Evolutionary conservation across 2,113 vertebrate genomes (phyloP).

Genomic region (Nesoenas mayeri): DNA sequence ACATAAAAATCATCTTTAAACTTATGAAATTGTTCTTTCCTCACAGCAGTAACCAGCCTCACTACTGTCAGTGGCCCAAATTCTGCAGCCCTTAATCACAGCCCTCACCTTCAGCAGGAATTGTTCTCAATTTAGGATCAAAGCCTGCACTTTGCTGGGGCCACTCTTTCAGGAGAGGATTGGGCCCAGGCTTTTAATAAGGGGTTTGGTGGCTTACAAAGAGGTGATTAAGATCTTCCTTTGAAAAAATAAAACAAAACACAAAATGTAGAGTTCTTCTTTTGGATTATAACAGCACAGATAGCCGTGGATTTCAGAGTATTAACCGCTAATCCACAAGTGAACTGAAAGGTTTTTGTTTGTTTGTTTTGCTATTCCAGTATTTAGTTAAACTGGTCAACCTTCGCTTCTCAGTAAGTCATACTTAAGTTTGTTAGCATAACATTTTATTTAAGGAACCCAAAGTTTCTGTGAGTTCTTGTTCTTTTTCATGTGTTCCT

Average conservation of each 20-base stretch:
- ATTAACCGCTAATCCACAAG: slow-evolving; percentile 60
- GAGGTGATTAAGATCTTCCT: slow-evolving; percentile 63
- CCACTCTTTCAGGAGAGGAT: slow-evolving; percentile 40
- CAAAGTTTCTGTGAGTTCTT: background rate
- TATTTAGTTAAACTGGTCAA: slow-evolving; percentile 44
- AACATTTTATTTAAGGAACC: slow-evolving; percentile 1
- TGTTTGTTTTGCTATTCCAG: slow-evolving; percentile 63
- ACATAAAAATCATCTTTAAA: background rate
- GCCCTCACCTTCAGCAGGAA: background rate
- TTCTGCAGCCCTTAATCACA: slow-evolving; percentile 29
- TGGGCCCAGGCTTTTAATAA: slow-evolving; percentile 55
- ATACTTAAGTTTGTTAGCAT: slow-evolving; percentile 32
- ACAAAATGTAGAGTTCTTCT: slow-evolving; percentile 51
- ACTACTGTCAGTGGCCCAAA: slow-evolving; percentile 6
- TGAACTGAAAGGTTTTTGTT: slow-evolving; percentile 49
- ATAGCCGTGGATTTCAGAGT: slow-evolving; percentile 54
- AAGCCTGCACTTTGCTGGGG: background rate
- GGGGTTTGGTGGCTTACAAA: slow-evolving; percentile 51
- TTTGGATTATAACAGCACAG: slow-evolving; percentile 58
- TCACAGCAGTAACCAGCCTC: background rate
- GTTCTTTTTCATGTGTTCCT: background rate
- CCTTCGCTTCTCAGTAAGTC: slow-evolving; percentile 42
- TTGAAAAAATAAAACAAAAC: slow-evolving; percentile 15
- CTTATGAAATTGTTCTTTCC: background rate
- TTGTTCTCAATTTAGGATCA: slow-evolving; percentile 62